Evolutionary conservation across 2,888 invertebrate species (phyloP), one percentile per base, ranked within the genome.

Genomic region (Coremacera marginata): DNA sequence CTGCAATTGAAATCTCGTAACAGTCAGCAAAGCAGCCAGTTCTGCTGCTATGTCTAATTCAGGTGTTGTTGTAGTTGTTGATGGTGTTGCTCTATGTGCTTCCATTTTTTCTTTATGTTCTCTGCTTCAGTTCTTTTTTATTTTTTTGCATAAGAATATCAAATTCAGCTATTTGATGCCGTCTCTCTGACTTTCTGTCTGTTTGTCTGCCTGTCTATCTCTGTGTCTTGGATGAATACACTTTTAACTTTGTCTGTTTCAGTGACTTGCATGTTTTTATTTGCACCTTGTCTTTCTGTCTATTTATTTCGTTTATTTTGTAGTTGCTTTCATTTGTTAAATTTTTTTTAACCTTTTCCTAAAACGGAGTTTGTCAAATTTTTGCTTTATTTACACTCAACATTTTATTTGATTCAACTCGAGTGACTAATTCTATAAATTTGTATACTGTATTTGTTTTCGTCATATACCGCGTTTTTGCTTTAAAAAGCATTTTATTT

Each of bases 11-110:
- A 16, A 27, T 57, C 57, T 9, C 27, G 60, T 9, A 25, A n/a
- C 25, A 25, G 31, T 7, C 68, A n/a, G 34, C 8, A 22, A 19
- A n/a, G 55, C 37, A 14, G 34, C 34, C 27, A 14, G 44, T 49
- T n/a, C 78, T 75, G 70, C 78, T 75, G 70, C 55, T 70, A 70
- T 77, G 77, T 77, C 75, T 77, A 74, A 70, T 74, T 70, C 70
- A 75, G 52, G 52, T 70, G 37, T 75, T 22, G 34, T n/a, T 71
- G 16, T 52, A 3, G 52, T n/a, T 52, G n/a, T 51, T 51, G 51
- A 5, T 51, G 19, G 8, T 55, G 7, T 7, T 55, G 55, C 55
- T 19, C 2, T 55, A 63, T 31, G 22, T 63, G 16, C 27, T 27
- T 5, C 11, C 5, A 25, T 49, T 37, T n/a, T 75, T 14, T n/a